Base-by-base conservation (phyloP, 2,888 invertebrate species). In the Apodemia duryi region DNA sequence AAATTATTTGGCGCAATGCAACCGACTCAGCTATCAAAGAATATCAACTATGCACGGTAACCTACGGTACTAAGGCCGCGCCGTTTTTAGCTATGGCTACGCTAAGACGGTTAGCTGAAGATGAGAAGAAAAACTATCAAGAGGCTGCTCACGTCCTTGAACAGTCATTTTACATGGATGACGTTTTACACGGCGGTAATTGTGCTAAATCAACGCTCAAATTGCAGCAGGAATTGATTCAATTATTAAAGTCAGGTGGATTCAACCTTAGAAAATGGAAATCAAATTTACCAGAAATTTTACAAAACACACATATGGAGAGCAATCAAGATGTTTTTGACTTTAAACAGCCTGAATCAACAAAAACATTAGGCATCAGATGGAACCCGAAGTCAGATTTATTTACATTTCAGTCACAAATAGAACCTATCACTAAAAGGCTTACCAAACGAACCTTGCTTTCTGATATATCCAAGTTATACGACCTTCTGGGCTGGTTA, bases 311-410 rank as follows among this genome's bases (percentile, higher is more conserved):
- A 51, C 1, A 52, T 32, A n/a, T 10, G 11, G 54, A 61, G 13
- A 3, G 41, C 10, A 43, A 43, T 43, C 43, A 43, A 43, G 65
- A 61, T 10, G 9, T 21, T 29, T 63, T 65, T 29, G 63, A 65
- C n/a, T 67, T 67, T 43, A 65, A 65, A n/a, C 67, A 65, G 54
- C 46, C 38, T 21, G 67, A 65, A 29, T 63, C 65, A 10, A 61
- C 61, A 49, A 67, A 64, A 60, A 63, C 63, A 9, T 52, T 66
- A 32, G 57, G 66, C n/a, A 43, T 64, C 9, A 29, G 63, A 13
- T 63, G 67, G 65, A 65, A 63, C 10, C 65, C 65, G 11, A 62
- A 46, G n/a, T 11, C 11, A 54, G 67, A 67, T 38, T 6, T 35
- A 41, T 67, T 67, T 28, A 65, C 49, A 51, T 67, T 67, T 62